Evolutionary conservation across 1,140 invertebrate genomes (phyloP).

Genomic region (Drosophila parabipectinata): DNA sequence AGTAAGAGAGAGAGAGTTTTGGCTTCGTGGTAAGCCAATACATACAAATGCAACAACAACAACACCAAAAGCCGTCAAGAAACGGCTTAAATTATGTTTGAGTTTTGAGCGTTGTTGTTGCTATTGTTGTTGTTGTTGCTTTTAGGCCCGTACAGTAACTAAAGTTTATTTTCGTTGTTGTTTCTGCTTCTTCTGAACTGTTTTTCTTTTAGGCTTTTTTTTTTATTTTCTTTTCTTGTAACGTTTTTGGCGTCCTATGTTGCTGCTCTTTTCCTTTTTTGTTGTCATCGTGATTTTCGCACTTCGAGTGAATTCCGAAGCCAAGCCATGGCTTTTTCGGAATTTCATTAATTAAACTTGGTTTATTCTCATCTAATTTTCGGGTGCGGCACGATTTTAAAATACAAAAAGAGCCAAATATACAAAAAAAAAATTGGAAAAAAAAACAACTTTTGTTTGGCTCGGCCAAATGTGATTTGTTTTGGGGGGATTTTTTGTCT

Average conservation of each 20-base stretch:
- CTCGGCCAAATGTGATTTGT: constrained; percentile 5
- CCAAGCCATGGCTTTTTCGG: constrained; percentile 11
- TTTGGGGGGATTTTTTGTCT: constrained; percentile 21
- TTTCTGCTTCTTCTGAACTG: constrained; percentile 7
- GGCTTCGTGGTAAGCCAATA: constrained; percentile 46
- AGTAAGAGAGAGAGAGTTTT: constrained; percentile 29
- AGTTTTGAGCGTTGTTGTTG: constrained; percentile 31
- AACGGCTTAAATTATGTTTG: constrained; percentile 27
- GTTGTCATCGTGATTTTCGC: constrained; percentile 45
- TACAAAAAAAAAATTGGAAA: constrained; percentile 11
- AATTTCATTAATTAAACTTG: constrained; percentile 26
- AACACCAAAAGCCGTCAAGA: constrained; percentile 18
- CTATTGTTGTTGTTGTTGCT: neutral
- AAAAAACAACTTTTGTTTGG: constrained; percentile 31
- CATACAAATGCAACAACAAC: constrained; percentile 25
- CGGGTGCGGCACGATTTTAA: constrained; percentile 30
- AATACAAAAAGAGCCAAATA: constrained; percentile 4
- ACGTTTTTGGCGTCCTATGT: constrained; percentile 19
- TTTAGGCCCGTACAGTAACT: constrained; percentile 24
- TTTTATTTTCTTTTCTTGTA: neutral
- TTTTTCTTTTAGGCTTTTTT: constrained; percentile 2
- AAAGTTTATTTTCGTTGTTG: constrained; percentile 17
- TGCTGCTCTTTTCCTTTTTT: constrained; percentile 33
- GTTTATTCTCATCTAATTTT: constrained; percentile 1
- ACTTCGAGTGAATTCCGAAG: constrained; percentile 12